Conservation (phyloP, 1,140 invertebrate genomes). For the Ceratitis capitata region DNA sequence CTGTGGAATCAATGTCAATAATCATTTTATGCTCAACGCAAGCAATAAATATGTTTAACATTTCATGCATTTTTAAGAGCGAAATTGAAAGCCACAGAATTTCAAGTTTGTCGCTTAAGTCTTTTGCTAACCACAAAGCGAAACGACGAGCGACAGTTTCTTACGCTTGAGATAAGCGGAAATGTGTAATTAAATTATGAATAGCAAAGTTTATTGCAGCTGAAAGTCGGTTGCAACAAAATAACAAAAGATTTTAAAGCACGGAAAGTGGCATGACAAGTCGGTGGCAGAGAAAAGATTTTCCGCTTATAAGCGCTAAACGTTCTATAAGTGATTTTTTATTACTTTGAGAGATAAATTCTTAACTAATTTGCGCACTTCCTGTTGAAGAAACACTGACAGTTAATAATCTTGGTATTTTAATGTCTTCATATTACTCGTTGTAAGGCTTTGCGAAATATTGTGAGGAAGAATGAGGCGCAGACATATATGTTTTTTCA, state of each 20-base stretch:
- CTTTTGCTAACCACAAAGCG: slow-evolving; percentile 30
- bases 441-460: too few species aligned
- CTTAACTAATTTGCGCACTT: background rate
- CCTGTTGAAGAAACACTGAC: background rate
- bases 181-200: slow-evolving; percentile 13
- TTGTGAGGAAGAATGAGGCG: too few species aligned
- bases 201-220: background rate
- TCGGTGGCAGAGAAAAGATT: background rate
- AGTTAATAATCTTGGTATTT: background rate
- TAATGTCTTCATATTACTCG: too few species aligned
- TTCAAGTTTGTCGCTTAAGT: slow-evolving; percentile 42
- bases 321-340: too few species aligned
- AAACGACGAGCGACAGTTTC: background rate
- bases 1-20: too few species aligned
- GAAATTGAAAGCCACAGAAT: too few species aligned
- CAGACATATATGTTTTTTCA: too few species aligned
- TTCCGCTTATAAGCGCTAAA: too few species aligned
- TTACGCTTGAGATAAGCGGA: background rate
- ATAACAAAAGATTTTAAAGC: background rate
- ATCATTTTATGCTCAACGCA: too few species aligned
- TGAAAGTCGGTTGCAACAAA: too few species aligned
- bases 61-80: background rate
- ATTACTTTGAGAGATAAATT: too few species aligned
- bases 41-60: background rate
- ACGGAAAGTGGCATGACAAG: background rate